Evolutionary conservation across 2,113 vertebrate genomes (phyloP).

Genomic region (Rhynchomys soricoides): DNA sequence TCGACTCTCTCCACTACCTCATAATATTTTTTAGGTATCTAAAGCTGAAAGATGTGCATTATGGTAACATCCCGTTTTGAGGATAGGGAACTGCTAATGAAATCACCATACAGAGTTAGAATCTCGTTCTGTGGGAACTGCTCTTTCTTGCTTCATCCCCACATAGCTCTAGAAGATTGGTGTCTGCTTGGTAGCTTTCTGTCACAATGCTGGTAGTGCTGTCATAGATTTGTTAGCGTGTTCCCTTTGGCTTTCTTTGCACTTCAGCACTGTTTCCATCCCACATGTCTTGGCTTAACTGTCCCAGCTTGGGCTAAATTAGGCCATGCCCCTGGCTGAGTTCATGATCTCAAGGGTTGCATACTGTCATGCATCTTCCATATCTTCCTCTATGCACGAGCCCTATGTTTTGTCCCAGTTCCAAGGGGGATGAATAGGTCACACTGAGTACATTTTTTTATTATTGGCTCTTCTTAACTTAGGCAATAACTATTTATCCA

Average conservation of each 20-base stretch:
- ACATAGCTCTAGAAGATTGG: neutral
- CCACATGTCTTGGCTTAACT: conserved; percentile 77
- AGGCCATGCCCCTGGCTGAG: conserved; percentile 45
- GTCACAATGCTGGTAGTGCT: neutral
- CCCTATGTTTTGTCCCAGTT: neutral
- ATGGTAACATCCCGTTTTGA: neutral
- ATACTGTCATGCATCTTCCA: neutral
- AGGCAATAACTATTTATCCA: neutral
- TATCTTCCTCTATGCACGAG: neutral
- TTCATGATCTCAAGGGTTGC: conserved; percentile 59
- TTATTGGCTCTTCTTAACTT: conserved; percentile 37
- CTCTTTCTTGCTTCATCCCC: neutral
- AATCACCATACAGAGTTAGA: neutral
- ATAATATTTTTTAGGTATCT: neutral
- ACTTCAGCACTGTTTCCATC: conserved; percentile 55
- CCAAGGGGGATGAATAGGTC: conserved; percentile 8
- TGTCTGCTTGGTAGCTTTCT: neutral
- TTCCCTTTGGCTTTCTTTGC: conserved; percentile 50
- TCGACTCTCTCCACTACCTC: neutral
- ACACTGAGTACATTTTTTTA: neutral
- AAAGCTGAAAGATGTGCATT: conserved; percentile 26
- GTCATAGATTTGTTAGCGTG: conserved; percentile 17
- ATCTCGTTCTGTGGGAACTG: neutral
- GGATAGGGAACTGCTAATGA: neutral
- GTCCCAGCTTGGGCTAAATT: conserved; percentile 75